These are phyloP conservation scores for Coenobita brevimanus DNA, from an alignment of 1,140 invertebrate genomes.

Conservation along the genomic window DNA sequence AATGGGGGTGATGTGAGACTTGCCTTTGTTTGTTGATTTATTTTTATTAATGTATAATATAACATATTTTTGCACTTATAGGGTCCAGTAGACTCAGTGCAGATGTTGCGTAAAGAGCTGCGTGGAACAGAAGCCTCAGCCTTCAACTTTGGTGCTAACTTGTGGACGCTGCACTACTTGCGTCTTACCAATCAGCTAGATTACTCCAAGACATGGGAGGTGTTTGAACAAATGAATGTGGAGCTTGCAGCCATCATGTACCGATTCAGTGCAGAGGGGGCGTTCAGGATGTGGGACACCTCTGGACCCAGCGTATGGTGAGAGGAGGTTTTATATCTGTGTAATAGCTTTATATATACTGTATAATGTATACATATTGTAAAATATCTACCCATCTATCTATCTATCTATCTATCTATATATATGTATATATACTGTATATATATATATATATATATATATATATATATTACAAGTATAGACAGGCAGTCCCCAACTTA, in stretches of 20 bases:
- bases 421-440: too few relatives aligned
- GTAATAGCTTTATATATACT: slow-evolving; percentile 31
- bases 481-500: too few relatives aligned
- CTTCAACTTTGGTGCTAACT: slow-evolving; percentile 79
- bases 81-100: slow-evolving; percentile 63
- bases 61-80: not conserved
- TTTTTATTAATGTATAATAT: not conserved
- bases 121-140: slow-evolving; percentile 76
- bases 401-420: too few relatives aligned
- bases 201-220: slow-evolving; percentile 71
- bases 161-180: slow-evolving; percentile 78
- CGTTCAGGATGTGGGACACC: slow-evolving; percentile 75
- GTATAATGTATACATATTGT: not conserved
- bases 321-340: slow-evolving; percentile 49
- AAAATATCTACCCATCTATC: too few relatives aligned
- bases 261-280: slow-evolving; percentile 73
- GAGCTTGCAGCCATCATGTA: slow-evolving; percentile 74
- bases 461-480: too few relatives aligned
- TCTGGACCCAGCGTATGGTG: slow-evolving; percentile 75
- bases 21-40: not conserved
- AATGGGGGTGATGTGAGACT: not conserved
- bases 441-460: too few relatives aligned
- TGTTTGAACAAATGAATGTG: slow-evolving; percentile 75
- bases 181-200: slow-evolving; percentile 78
- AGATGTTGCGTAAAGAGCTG: slow-evolving; percentile 69